Evolutionary conservation across 2,797 vertebrate genomes (phyloP), one percentile per base, ranked within the genome.

Genomic region (Lepilemur ruficaudatus): DNA sequence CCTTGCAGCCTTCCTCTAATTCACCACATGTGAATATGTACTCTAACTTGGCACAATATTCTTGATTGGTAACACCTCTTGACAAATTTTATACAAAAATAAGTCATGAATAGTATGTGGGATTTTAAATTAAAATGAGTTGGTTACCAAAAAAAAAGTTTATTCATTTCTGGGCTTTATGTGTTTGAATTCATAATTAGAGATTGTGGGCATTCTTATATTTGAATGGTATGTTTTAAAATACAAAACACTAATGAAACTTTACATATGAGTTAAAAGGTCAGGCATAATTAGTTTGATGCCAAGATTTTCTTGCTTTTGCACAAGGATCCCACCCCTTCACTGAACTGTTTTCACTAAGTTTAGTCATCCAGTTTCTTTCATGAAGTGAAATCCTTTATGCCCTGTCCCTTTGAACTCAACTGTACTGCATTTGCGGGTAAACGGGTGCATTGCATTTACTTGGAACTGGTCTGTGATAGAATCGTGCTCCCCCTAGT

Each of bases 101-200:
- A 94, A 95, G 5, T 43, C 35, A 22, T 91, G 30, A 59, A 50
- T 50, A 28, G 5, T 35, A 63, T 61, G 43, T 59, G 15, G 81
- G 20, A 18, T 93, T 94, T 94, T 59, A 22, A 73, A 91, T 92
- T 83, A 84, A 91, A 67, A 87, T 75, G 59, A 72, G 11, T 59
- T 89, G 30, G 2, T 83, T 67, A 80, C 43, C 23, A 84, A 73
- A 92, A 28, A 9, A 87, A 65, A 55, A 57, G 17, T 15, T 55
- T 86, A 35, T 63, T 89, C 55, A 30, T 82, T 93, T 89, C 55
- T 92, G 50, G 43, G 28, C 48, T 79, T 85, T 79, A 12, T 69
- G 25, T 79, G 43, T 80, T 82, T 95, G 57, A 76, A 90, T 87
- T 70, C 18, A 89, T 94, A 76, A 85, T 92, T 81, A 93, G 41